Evolutionary conservation across 2,797 vertebrate genomes (phyloP).

Genomic region (Streptopelia turtur): DNA sequence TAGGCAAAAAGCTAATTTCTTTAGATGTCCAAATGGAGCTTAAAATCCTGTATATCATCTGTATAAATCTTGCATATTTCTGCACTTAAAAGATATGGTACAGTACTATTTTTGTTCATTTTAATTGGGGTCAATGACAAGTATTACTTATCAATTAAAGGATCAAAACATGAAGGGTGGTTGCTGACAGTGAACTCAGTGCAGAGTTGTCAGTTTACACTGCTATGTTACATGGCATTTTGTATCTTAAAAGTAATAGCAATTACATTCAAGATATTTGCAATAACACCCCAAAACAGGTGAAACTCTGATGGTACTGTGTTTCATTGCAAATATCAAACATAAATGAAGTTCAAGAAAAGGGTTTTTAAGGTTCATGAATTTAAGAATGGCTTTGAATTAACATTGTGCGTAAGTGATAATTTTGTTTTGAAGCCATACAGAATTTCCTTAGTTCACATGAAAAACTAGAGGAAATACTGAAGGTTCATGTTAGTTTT

Average conservation of each 20-base stretch:
- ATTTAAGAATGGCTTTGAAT: neutral
- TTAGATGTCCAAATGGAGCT: neutral
- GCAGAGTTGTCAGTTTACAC: neutral
- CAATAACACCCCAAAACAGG: neutral
- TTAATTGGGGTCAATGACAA: neutral
- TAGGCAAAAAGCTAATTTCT: neutral
- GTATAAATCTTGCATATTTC: neutral
- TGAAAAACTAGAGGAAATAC: neutral
- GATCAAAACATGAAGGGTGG: neutral
- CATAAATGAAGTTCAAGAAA: constrained; percentile 8
- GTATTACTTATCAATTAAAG: neutral
- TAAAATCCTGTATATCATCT: neutral
- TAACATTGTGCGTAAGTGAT: neutral
- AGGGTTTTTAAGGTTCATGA: neutral
- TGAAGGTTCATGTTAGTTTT: neutral
- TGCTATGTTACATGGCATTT: neutral
- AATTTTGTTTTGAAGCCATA: neutral
- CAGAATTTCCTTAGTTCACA: neutral
- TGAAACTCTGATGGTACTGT: neutral
- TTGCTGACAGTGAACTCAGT: neutral
- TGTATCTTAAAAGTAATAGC: neutral
- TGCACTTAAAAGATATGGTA: neutral
- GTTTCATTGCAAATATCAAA: neutral
- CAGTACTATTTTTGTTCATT: neutral
- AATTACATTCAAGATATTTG: neutral